Base-by-base conservation (phyloP, 2,113 vertebrate species). In the Sisor rabdophorus region DNA sequence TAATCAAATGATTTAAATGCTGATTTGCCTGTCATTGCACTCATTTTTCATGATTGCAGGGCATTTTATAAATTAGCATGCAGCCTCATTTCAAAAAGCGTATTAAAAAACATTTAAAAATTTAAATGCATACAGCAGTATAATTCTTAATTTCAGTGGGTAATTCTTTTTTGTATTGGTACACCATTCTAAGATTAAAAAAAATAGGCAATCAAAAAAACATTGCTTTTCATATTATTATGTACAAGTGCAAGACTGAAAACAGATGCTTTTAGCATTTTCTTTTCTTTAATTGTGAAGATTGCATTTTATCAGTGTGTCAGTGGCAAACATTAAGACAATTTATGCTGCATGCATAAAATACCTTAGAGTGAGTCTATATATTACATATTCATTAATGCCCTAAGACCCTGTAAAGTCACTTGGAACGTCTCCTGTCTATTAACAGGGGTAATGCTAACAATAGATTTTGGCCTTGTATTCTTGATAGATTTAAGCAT, bases 401-500 rank as follows among this genome's bases (percentile, higher is more conserved):
- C 20, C 44, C 24, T 20, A 44, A 30, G 50, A 56, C 55, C 28
- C 40, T 70, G 24, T 56, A 28, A 71, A 54, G 16, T 30, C 64
- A 50, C 44, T 79, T 75, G 26, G 76, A 74, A 73, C 78, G 73
- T 60, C 11, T 78, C 70, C 24, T 71, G 32, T 60, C 36, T 30
- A 74, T 44, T 68, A 40, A 64, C 17, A 30, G 60, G 58, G 55
- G 36, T 81, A 50, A 76, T 65, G 50, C 55, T 60, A 71, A 47
- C 59, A 79, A 70, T 30, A 58, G 64, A n/a, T 61, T 77, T 53
- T 58, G 56, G 47, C 26, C 19, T 71, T 61, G 77, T 47, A 26
- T 15, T 79, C 53, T 59, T 67, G 58, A 71, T 78, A 74, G 67
- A 59, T 44, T 81, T 81, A 40, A 77, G 69, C 32, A 73, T 77